These are phyloP conservation scores for Theonella swinhoei DNA, from an alignment of 37 sponge, comb jelly and placozoan genomes.

Conservation along the genomic window DNA sequence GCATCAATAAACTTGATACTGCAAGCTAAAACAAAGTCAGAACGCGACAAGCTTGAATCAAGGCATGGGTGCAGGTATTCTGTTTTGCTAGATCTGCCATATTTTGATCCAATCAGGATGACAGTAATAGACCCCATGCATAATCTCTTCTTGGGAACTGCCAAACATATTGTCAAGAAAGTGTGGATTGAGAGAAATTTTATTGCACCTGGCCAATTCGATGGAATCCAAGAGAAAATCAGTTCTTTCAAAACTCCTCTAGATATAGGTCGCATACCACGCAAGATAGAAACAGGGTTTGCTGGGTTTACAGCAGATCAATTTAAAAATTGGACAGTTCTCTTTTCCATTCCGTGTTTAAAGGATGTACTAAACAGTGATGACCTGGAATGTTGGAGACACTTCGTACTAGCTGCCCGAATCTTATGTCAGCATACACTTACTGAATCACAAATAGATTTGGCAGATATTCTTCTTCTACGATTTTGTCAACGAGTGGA, in stretches of 20 bases:
- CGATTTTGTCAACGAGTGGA: constrained; percentile 25
- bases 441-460: not conserved
- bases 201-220: not conserved
- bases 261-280: constrained; percentile 56
- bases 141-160: too few relatives aligned
- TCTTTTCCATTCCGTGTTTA: constrained; percentile 19
- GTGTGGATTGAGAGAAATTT: constrained; percentile 6
- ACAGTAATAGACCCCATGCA: constrained; percentile 50
- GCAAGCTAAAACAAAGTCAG: constrained; percentile 4
- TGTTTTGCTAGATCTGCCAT: constrained; percentile 39
- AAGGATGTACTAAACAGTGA: constrained; percentile 11
- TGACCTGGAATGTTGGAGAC: constrained; percentile 39
- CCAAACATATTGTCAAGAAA: constrained; percentile 30
- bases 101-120: constrained; percentile 38
- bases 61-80: constrained; percentile 25
- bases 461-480: constrained; percentile 12
- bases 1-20: not conserved
- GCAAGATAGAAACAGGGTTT: constrained; percentile 47
- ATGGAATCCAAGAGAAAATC: constrained; percentile 24
- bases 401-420: constrained; percentile 52
- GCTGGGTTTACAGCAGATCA: constrained; percentile 68
- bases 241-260: constrained; percentile 5
- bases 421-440: constrained; percentile 8
- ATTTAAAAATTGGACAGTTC: constrained; percentile 51
- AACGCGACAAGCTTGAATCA: not conserved